phyloP scores from a whole-genome alignment of 1,140 invertebrate species.

The Lordiphosa stackelbergi region DNA sequence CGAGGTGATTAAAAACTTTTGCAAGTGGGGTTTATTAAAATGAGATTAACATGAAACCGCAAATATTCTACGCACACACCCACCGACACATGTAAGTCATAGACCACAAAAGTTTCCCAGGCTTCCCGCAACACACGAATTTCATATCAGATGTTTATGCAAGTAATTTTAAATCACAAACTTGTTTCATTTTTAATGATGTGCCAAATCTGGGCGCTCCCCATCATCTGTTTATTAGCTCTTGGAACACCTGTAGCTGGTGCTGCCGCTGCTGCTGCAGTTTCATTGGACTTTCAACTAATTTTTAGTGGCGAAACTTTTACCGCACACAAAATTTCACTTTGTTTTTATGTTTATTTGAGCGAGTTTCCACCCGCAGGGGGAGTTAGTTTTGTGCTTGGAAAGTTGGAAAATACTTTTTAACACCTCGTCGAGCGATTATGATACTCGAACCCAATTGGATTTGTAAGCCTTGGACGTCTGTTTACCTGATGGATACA shows the following conservation, averaged over 20 bases:
- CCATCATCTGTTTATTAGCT: conserved; percentile 10
- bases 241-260: conserved; percentile 4
- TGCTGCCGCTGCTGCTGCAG: too few relatives aligned
- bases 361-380: conserved; percentile 2
- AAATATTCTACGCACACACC: conserved; percentile 5
- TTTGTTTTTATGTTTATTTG: conserved; percentile 19
- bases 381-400: background rate
- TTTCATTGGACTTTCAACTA: conserved; percentile 14
- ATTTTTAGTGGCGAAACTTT: conserved; percentile 21
- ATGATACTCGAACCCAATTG: too few relatives aligned
- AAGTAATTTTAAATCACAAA: conserved; percentile 17
- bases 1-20: conserved; percentile 50
- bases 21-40: conserved; percentile 45
- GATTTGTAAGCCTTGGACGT: too few relatives aligned
- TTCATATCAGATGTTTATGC: conserved; percentile 12
- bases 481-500: too few relatives aligned
- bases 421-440: background rate
- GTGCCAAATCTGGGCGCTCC: conserved; percentile 6
- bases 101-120: too few relatives aligned
- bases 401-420: conserved; percentile 7
- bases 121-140: conserved; percentile 5
- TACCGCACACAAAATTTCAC: conserved; percentile 21
- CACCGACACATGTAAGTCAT: background rate
- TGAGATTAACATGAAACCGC: conserved; percentile 31
- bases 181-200: conserved; percentile 7